Evolutionary conservation across 2,113 vertebrate genomes (phyloP).

Genomic region (Elephantulus edwardii): DNA sequence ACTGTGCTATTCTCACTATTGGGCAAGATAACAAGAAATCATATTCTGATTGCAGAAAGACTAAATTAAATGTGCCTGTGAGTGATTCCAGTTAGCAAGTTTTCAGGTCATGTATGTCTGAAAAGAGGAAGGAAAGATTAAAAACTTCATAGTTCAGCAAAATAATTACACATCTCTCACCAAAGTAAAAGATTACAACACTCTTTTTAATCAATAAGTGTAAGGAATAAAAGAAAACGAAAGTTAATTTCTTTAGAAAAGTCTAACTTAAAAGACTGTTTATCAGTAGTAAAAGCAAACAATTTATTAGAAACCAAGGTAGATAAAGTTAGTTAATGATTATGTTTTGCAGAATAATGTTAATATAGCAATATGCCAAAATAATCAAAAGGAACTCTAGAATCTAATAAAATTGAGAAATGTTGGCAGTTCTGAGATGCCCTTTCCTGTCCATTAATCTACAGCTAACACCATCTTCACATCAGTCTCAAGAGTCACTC

Average conservation of each 20-base stretch:
- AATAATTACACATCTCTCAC: neutral
- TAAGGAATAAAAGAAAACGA: constrained; percentile 27
- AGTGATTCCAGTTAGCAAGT: neutral
- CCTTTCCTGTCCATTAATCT: neutral
- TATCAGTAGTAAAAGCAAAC: constrained; percentile 45
- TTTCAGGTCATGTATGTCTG: neutral
- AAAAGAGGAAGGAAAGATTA: constrained; percentile 27
- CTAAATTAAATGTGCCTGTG: neutral
- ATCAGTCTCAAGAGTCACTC: neutral
- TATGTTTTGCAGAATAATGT: constrained; percentile 56
- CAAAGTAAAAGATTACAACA: constrained; percentile 8
- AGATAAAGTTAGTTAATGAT: constrained; percentile 70
- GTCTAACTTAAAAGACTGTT: constrained; percentile 45
- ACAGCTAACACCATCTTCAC: neutral
- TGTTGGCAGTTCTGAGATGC: neutral
- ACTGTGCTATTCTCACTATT: neutral
- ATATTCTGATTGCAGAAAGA: constrained; percentile 27
- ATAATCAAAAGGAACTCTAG: constrained; percentile 50
- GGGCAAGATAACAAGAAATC: constrained; percentile 66
- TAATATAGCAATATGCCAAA: constrained; percentile 23
- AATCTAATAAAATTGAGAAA: constrained; percentile 40
- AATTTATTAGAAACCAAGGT: constrained; percentile 58
- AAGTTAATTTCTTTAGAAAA: constrained; percentile 39
- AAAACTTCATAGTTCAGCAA: constrained; percentile 20
- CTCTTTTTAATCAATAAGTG: neutral